Conservation (phyloP, 2,888 invertebrate genomes). For the Agriopis marginaria region DNA sequence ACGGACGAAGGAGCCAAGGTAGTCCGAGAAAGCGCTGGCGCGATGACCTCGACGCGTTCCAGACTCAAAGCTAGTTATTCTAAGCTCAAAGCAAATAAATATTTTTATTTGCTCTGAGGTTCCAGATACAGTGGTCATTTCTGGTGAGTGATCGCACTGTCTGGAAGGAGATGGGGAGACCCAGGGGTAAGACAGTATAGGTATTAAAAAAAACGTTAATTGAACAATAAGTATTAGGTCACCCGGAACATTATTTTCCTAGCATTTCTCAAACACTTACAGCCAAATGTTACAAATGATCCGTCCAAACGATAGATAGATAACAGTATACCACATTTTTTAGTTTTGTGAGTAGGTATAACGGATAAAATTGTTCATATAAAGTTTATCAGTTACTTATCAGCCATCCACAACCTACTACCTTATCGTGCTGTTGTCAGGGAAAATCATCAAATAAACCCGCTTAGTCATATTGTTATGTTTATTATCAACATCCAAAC, state of each 20-base stretch:
- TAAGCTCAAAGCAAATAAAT: no score
- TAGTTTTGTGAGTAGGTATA: no score
- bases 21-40: no score
- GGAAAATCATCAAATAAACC: conserved; percentile 5
- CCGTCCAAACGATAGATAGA: background rate
- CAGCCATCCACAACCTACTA: conserved; percentile 30
- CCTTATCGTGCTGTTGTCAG: conserved; percentile 32
- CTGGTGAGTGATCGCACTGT: no score
- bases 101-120: no score
- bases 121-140: no score
- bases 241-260: background rate
- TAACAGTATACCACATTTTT: background rate
- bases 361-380: background rate
- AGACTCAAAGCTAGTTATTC: no score
- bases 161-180: no score
- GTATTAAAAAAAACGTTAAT: no score
- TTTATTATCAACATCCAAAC: background rate
- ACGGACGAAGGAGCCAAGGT: no score
- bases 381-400: conserved; percentile 4
- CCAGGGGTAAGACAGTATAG: no score
- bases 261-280: background rate
- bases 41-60: no score
- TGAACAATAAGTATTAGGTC: background rate
- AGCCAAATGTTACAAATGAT: background rate
- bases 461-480: background rate